Base-by-base conservation (phyloP, 2,113 vertebrate genomes). In the Hiodon tergisus region DNA sequence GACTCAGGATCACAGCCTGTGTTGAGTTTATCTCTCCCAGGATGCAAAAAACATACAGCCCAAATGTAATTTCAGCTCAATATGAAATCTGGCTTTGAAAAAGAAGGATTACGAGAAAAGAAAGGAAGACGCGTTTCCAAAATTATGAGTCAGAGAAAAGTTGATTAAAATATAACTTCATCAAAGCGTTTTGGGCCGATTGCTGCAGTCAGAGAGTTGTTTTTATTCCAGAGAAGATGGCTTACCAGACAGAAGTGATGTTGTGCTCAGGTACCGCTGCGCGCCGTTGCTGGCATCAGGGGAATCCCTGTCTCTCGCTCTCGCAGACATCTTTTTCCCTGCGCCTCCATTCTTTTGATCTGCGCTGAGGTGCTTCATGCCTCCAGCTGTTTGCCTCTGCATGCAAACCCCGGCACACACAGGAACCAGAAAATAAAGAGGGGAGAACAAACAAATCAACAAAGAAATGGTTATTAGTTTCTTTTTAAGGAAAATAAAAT, bases 81-180 rank as follows among this genome's bases (percentile, higher is more conserved):
- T 9, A 5, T 3, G 14, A 14, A 74, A 58, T 10, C 53, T 6
- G 63, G 31, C 53, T 16, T 73, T 16, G n/a, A 54, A 51, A 17
- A 17, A 50, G 54, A 51, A 47, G 58, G 16, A 4, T 16, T 17
- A 14, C 53, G n/a, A 54, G 17, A 69, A 48, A 5, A 52, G 13
- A 10, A 46, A 71, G 55, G 31, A 31, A 31, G 31, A 31, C 2
- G 31, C 31, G 31, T 31, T 50, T 71, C 60, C 53, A 50, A 9
- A 46, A 55, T 55, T 53, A 14, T 74, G 16, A n/a, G 3, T 54
- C 17, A 52, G 67, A 48, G 54, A n/a, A 7, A 67, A 54, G 52
- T 16, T 3, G 81, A 72, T 77, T 79, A 83, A 79, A 82, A 81
- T 72, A 72, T 72, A 72, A 79, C 85, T 86, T 83, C 78, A 86